Percentiles rank a stretch among this genome's conserved stretches.
Conservation (phyloP, 2,888 invertebrate species). For the Neria commutata region DNA sequence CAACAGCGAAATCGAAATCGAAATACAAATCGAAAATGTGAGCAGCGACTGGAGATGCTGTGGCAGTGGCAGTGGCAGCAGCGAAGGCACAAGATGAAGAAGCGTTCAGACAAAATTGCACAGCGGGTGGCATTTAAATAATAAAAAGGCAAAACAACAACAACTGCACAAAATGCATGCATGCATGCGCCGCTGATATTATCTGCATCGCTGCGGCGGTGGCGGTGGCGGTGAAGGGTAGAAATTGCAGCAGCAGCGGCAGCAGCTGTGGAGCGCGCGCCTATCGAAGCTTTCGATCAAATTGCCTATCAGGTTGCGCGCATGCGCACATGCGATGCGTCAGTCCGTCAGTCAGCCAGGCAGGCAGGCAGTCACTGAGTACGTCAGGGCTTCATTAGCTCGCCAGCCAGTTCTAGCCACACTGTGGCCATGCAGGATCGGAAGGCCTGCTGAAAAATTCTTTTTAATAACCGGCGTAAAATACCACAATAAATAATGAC, state of each 20-base stretch:
- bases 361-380: neutral
- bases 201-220: slow-evolving; percentile 31
- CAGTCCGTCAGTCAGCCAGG: neutral
- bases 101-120: slow-evolving; percentile 28
- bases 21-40: neutral
- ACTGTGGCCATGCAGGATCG: too few species aligned
- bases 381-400: neutral
- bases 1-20: slow-evolving; percentile 1
- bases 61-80: neutral
- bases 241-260: slow-evolving; percentile 7
- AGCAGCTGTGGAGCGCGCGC: too few species aligned
- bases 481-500: slow-evolving; percentile 60
- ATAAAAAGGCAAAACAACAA: slow-evolving; percentile 40
- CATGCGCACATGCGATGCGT: neutral
- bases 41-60: neutral
- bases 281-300: slow-evolving; percentile 59
- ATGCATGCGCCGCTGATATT: slow-evolving; percentile 43
- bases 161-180: slow-evolving; percentile 34
- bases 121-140: slow-evolving; percentile 45
- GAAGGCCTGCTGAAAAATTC: slow-evolving; percentile 44
- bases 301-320: slow-evolving; percentile 51
- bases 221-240: neutral
- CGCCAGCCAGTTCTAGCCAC: too few species aligned
- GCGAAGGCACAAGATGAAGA: slow-evolving; percentile 3
- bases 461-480: slow-evolving; percentile 61